Conservation (phyloP, 2,797 vertebrate genomes). For the Ctenochaetus hawaiiensis region DNA sequence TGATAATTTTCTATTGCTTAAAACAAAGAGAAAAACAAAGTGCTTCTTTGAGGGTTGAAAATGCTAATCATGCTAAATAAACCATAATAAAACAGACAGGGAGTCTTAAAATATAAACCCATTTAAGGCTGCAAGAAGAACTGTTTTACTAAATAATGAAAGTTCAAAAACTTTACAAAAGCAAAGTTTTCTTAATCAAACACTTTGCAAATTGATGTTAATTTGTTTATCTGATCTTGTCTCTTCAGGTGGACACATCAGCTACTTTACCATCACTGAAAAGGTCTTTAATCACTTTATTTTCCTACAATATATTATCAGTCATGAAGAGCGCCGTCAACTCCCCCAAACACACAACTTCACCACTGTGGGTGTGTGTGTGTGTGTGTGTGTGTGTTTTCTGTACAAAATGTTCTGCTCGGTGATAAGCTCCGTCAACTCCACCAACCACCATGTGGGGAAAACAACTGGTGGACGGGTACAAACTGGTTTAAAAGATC, state of each 20-base stretch:
- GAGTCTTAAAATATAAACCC: not conserved
- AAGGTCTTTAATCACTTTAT: not conserved
- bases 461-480: not conserved
- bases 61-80: not conserved
- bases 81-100: not conserved
- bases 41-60: too few relatives aligned
- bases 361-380: not conserved
- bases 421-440: conserved; percentile 27
- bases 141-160: not conserved
- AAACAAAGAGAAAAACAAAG: too few relatives aligned
- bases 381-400: not conserved
- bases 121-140: not conserved
- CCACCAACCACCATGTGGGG: too few relatives aligned
- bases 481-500: not conserved
- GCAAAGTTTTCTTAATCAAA: not conserved
- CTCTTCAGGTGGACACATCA: too few relatives aligned
- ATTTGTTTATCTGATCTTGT: too few relatives aligned
- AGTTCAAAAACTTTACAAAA: not conserved
- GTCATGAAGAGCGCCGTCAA: not conserved
- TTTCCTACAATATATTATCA: not conserved
- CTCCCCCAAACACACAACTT: conserved; percentile 9
- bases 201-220: too few relatives aligned
- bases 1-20: too few relatives aligned
- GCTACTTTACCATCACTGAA: not conserved
- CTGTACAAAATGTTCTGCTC: conserved; percentile 49